Evolutionary conservation across 2,797 vertebrate genomes (phyloP), one percentile per base, ranked within the genome.

Genomic region (Trematocara caparti): DNA sequence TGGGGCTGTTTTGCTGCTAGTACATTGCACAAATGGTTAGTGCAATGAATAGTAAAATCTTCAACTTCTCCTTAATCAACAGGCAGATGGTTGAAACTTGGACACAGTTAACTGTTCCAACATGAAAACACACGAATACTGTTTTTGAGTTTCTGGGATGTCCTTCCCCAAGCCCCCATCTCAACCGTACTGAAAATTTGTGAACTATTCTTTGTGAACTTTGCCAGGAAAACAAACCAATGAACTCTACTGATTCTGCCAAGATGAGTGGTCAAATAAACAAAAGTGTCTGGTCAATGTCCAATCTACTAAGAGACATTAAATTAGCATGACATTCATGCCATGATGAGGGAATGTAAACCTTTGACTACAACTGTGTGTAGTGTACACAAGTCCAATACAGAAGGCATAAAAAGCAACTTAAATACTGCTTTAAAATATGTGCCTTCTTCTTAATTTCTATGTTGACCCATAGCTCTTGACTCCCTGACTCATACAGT

Each of bases 371-470:
- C 57, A 59, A 59, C 19, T 69, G 19, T 64, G 19, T 40, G 6
- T 36, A 36, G 32, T 59, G 57, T 62, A 34, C 32, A 36, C 6
- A 38, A 64, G 36, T 66, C 19, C 36, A 24, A 24, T 6, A 10
- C 8, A 66, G 36, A 15, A 21, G 36, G 19, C 36, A 3, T 24
- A 40, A 66, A 14, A 38, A 24, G 36, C 12, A 66, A 66, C 12
- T 24, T 21, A 43, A 66, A 40, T 66, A 43, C 36, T 24, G 4
- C n/a, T 66, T 66, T 40, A 15, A 40, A 14, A 81, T 78, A 10
- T 53, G 51, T 45, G 27, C 40, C 53, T 45, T 49, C 53, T 48
- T 49, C 32, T 57, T 47, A 77, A 87, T 87, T 87, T 74, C 75
- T 48, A 62, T 4, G 4, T 48, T 75, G 75, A 85, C 79, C 73